Percentiles rank a stretch among this genome's conserved stretches.
These are phyloP conservation scores for Thera britannica DNA, from an alignment of 2,888 invertebrate genomes.

Conservation along the genomic window DNA sequence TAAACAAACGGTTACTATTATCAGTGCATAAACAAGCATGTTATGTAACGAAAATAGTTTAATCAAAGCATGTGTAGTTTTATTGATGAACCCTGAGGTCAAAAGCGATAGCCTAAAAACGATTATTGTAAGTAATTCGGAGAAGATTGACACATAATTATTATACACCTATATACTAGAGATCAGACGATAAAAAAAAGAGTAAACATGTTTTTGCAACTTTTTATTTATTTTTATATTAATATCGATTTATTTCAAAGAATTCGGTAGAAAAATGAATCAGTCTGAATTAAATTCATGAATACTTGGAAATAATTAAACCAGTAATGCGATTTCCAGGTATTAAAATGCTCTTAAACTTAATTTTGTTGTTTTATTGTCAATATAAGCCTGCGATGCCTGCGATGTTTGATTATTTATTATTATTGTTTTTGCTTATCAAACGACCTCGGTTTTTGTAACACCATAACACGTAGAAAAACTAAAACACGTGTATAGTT, in stretches of 20 bases:
- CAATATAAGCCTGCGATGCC: not conserved
- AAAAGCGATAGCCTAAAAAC: too few relatives aligned
- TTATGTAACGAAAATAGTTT: too few relatives aligned
- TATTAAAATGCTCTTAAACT: conserved; percentile 24
- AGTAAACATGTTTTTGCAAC: too few relatives aligned
- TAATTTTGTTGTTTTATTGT: not conserved
- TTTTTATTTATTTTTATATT: too few relatives aligned
- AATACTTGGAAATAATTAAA: conserved; percentile 12
- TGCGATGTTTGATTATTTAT: conserved; percentile 1
- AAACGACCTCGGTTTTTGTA: conserved; percentile 1
- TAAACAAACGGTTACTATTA: too few relatives aligned
- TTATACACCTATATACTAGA: too few relatives aligned
- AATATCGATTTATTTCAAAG: not conserved
- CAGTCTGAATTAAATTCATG: not conserved
- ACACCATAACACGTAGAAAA: not conserved
- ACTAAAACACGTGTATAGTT: not conserved
- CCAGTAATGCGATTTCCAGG: conserved; percentile 14
- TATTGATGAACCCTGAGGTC: too few relatives aligned
- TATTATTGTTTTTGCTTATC: not conserved
- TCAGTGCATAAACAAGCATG: too few relatives aligned
- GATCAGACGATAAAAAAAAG: too few relatives aligned
- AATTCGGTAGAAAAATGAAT: not conserved
- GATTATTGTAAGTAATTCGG: too few relatives aligned
- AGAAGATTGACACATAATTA: too few relatives aligned
- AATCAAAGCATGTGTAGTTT: too few relatives aligned